These are phyloP conservation scores for Crenuchus spilurus DNA, from an alignment of 2,797 vertebrate genomes.

Conservation along the genomic window DNA sequence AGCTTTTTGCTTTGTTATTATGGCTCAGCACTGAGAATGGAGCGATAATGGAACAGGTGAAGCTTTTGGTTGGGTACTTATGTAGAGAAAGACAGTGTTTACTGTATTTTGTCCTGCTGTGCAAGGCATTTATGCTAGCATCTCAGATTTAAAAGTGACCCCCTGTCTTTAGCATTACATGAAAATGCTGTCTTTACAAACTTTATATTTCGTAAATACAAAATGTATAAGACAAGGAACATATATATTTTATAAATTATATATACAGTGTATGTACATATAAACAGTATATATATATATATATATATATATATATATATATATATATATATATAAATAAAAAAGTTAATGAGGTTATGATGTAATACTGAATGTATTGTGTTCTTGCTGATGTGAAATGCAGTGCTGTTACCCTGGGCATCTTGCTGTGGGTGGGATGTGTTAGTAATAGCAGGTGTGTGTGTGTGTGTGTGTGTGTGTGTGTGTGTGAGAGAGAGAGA, in stretches of 20 bases:
- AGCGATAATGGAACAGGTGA: slow-evolving; percentile 1
- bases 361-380: not conserved
- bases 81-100: not conserved
- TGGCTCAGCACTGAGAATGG: not conserved
- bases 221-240: not conserved
- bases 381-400: slow-evolving; percentile 13
- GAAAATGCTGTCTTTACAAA: not conserved
- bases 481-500: slow-evolving; percentile 19
- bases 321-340: too few species aligned
- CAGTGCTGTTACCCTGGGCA: slow-evolving; percentile 23
- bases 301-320: too few species aligned
- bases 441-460: slow-evolving; percentile 54
- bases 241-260: too few species aligned
- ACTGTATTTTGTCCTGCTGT: not conserved
- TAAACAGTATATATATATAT: too few species aligned
- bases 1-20: not conserved
- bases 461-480: slow-evolving; percentile 42
- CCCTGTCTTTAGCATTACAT: not conserved
- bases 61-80: not conserved
- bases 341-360: not conserved
- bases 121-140: not conserved
- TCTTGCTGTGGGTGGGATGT: slow-evolving; percentile 47
- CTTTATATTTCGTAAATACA: not conserved
- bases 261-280: too few species aligned
- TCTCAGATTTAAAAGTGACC: not conserved